phyloP scores from a whole-genome alignment of 2,113 vertebrate genomes.

The Protobothrops flavoviridis region DNA sequence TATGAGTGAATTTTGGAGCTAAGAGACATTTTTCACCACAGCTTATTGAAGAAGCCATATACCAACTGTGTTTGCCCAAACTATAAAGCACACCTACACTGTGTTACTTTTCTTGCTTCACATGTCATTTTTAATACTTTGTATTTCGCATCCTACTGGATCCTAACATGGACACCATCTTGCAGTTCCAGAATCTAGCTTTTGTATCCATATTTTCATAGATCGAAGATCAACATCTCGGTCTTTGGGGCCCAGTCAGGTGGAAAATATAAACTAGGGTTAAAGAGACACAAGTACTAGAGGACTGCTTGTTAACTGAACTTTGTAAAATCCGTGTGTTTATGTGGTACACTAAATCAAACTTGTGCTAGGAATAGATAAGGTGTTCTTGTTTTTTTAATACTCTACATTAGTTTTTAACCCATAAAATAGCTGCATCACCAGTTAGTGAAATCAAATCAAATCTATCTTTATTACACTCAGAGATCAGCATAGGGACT shows the following conservation, averaged over 20 bases:
- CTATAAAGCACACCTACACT: not conserved
- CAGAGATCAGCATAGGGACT: not conserved
- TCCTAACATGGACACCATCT: not conserved
- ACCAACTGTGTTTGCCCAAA: not conserved
- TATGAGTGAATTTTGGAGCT: not conserved
- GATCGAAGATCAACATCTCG: not conserved
- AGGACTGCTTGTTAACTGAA: not conserved
- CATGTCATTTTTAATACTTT: not conserved
- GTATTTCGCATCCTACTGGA: not conserved
- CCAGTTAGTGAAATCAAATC: not conserved
- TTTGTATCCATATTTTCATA: not conserved
- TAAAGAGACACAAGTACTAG: not conserved
- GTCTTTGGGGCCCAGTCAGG: not conserved
- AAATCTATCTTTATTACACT: not conserved
- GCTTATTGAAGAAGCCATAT: not conserved
- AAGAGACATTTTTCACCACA: not conserved
- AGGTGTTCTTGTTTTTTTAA: not conserved
- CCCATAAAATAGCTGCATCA: not conserved
- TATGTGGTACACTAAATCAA: not conserved
- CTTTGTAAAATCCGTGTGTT: not conserved
- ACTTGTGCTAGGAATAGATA: not conserved
- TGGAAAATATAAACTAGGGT: not conserved
- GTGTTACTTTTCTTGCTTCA: not conserved
- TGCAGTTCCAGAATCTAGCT: not conserved
- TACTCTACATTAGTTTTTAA: not conserved